These are phyloP conservation scores for Gymnoscelis rufifasciata DNA, from an alignment of 2,888 invertebrate genomes.

Conservation along the genomic window DNA sequence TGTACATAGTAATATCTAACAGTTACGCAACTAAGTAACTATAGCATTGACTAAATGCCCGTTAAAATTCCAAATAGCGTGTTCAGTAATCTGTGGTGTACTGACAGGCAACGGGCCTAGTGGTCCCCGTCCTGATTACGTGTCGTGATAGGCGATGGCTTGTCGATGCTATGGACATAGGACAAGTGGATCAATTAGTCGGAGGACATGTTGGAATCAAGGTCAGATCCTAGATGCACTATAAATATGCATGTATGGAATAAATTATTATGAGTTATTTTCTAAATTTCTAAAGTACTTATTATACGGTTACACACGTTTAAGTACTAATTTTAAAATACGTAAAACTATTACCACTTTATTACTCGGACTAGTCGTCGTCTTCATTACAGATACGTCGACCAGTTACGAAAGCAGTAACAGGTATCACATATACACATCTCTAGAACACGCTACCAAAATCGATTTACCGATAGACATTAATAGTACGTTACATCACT, in stretches of 20 bases:
- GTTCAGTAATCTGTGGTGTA: conserved; percentile 7
- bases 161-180: conserved; percentile 8
- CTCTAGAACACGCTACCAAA: conserved; percentile 3
- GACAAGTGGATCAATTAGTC: conserved; percentile 10
- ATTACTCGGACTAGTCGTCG: too few relatives aligned
- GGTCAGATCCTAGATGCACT: conserved; percentile 1
- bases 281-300: too few relatives aligned
- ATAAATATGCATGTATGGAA: too few relatives aligned
- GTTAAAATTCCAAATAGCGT: conserved; percentile 17
- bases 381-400: too few relatives aligned
- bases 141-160: conserved; percentile 8
- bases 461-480: conserved; percentile 11
- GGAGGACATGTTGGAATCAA: neutral
- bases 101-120: conserved; percentile 7
- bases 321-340: too few relatives aligned
- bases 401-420: neutral
- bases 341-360: too few relatives aligned
- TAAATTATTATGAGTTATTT: too few relatives aligned
- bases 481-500: conserved; percentile 17
- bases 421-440: neutral
- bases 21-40: conserved; percentile 15
- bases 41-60: conserved; percentile 14
- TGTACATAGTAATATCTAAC: conserved; percentile 7
- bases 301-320: too few relatives aligned
- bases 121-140: conserved; percentile 8